These are phyloP conservation scores for Onchidella celtica DNA, from an alignment of 2,888 invertebrate species.

Conservation along the genomic window DNA sequence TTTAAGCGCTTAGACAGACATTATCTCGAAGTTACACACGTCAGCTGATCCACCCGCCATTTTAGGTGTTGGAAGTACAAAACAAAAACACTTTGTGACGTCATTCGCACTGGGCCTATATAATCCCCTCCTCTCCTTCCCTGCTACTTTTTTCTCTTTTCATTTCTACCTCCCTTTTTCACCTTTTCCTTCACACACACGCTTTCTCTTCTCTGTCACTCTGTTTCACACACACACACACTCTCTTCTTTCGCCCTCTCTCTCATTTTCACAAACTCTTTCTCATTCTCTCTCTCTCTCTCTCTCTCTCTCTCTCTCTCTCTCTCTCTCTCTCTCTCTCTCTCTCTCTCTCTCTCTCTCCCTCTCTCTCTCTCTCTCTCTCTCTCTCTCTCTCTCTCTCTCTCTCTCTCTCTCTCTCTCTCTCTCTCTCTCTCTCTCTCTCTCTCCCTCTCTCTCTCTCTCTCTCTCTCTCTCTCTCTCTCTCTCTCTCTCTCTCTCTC, in stretches of 20 bases:
- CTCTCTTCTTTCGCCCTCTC: background rate
- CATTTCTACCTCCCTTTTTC: background rate
- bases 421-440: conserved; percentile 14
- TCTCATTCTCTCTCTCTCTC: background rate
- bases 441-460: conserved; percentile 1
- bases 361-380: background rate
- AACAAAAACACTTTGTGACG: too few relatives aligned
- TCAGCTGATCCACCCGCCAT: too few relatives aligned
- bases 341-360: conserved; percentile 27
- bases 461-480: conserved; percentile 21
- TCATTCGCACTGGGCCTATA: too few relatives aligned
- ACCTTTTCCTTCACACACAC: too few relatives aligned
- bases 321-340: conserved; percentile 6
- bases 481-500: conserved; percentile 32
- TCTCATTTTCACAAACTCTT: background rate
- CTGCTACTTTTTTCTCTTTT: background rate
- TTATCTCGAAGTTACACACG: background rate
- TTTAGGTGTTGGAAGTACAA: too few relatives aligned
- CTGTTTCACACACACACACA: too few relatives aligned
- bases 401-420: background rate
- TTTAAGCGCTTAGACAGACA: too few relatives aligned
- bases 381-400: background rate
- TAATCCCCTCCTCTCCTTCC: background rate
- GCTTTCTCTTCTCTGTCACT: background rate
- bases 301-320: conserved; percentile 13